Evolutionary conservation across 1,140 invertebrate species (phyloP).

Genomic region (Atta colombica): DNA sequence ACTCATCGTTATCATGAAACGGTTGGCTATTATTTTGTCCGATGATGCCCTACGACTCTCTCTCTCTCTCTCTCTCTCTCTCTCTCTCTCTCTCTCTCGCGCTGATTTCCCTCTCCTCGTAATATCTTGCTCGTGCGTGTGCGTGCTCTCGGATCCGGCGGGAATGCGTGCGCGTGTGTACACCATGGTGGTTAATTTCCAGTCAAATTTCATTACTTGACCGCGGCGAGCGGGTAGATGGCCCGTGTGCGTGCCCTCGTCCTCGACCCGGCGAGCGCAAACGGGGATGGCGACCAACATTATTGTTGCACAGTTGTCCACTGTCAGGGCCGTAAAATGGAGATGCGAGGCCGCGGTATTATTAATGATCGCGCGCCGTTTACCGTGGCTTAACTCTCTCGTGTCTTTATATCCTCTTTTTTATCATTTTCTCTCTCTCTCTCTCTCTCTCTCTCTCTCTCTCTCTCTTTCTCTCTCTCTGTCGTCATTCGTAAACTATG

Average conservation of each 20-base stretch:
- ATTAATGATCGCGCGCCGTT: slow-evolving; percentile 79
- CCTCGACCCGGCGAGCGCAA: slow-evolving; percentile 3
- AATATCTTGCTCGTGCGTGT: slow-evolving; percentile 36
- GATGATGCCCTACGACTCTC: slow-evolving; percentile 76
- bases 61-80: slow-evolving; percentile 44
- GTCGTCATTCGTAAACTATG: background rate
- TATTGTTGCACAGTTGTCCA: slow-evolving; percentile 84
- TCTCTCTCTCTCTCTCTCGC: slow-evolving; percentile 57
- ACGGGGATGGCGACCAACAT: slow-evolving; percentile 72
- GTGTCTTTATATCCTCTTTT: background rate
- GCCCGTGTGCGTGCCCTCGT: slow-evolving; percentile 65
- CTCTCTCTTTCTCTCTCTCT: background rate
- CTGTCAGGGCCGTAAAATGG: slow-evolving; percentile 82
- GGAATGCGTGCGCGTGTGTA: slow-evolving; percentile 68
- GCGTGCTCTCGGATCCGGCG: slow-evolving; percentile 37
- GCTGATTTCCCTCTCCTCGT: background rate
- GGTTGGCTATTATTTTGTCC: slow-evolving; percentile 82
- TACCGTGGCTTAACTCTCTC: background rate
- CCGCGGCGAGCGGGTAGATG: slow-evolving; percentile 79
- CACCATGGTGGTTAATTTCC: slow-evolving; percentile 84
- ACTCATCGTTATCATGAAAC: slow-evolving; percentile 85
- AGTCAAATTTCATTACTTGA: slow-evolving; percentile 86
- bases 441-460: background rate
- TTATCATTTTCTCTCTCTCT: background rate
- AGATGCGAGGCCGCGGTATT: slow-evolving; percentile 76